Conservation (phyloP, 2,888 invertebrate genomes). For the Cremastinae sp. region DNA sequence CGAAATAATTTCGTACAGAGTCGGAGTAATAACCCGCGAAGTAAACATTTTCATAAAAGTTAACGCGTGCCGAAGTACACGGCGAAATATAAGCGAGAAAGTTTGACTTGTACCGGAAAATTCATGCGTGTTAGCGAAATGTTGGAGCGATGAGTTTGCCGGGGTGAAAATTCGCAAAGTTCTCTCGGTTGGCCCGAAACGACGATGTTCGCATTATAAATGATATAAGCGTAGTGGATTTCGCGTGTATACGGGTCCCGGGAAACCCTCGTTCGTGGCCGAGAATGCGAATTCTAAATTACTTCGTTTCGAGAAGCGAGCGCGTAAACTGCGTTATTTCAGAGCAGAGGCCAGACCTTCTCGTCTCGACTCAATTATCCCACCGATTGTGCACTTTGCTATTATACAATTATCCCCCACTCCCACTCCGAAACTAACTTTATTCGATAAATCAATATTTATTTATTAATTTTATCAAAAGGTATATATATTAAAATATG, state of each 20-base stretch:
- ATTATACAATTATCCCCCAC: constrained; percentile 31
- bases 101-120: constrained; percentile 31
- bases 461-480: constrained; percentile 4
- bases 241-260: constrained; percentile 33
- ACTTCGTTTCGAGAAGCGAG: constrained; percentile 32
- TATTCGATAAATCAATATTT: constrained; percentile 13
- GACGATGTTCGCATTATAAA: constrained; percentile 43
- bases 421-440: neutral
- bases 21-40: constrained; percentile 54
- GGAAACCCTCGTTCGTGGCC: constrained; percentile 53
- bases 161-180: constrained; percentile 62
- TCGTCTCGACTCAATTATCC: constrained; percentile 13
- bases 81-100: constrained; percentile 36
- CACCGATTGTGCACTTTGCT: constrained; percentile 28
- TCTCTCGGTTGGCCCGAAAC: constrained; percentile 4
- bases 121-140: constrained; percentile 7
- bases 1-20: constrained; percentile 22
- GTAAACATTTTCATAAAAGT: constrained; percentile 57
- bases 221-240: constrained; percentile 23
- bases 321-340: constrained; percentile 8
- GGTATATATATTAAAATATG: too few species aligned
- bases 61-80: constrained; percentile 24
- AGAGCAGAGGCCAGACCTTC: constrained; percentile 14
- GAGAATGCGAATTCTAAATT: constrained; percentile 53
- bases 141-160: constrained; percentile 55